These are phyloP conservation scores for Meloidogyne hapla DNA, from an alignment of 1,140 invertebrate genomes.

Conservation along the genomic window DNA sequence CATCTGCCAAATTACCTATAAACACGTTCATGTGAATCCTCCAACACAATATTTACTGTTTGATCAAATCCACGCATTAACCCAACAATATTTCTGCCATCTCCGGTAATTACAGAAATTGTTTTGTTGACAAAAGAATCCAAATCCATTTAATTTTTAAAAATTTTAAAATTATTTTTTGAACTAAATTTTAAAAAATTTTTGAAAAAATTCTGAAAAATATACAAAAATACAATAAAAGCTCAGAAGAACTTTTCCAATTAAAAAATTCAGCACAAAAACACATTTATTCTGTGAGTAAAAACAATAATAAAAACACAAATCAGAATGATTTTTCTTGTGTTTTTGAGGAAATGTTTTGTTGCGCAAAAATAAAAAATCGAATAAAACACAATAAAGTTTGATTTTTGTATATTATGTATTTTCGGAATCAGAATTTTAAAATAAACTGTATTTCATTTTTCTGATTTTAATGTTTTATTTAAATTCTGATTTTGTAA, in stretches of 20 bases:
- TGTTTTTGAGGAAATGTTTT: constrained; percentile 5
- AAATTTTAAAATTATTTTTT: not conserved
- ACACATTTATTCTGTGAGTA: not conserved
- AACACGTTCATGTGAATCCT: constrained; percentile 94
- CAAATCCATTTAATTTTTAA: constrained; percentile 29
- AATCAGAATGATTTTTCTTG: not conserved
- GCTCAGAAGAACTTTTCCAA: too few relatives aligned
- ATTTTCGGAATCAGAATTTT: not conserved
- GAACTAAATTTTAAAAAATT: too few relatives aligned
- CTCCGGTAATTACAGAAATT: constrained; percentile 49
- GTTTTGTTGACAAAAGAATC: constrained; percentile 46
- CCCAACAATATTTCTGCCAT: constrained; percentile 68
- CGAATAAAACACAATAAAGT: not conserved
- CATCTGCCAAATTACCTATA: constrained; percentile 72
- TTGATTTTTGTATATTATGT: not conserved
- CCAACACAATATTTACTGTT: constrained; percentile 93
- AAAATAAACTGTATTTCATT: not conserved
- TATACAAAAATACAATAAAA: not conserved
- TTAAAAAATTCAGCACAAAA: not conserved
- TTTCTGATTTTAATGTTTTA: too few relatives aligned
- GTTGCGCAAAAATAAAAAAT: not conserved
- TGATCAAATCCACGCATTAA: constrained; percentile 91
- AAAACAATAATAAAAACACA: not conserved
- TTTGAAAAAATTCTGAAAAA: too few relatives aligned
- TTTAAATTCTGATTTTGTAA: too few relatives aligned